phyloP scores from a whole-genome alignment of 2,888 invertebrate genomes.

The Calephelis perditalis region DNA sequence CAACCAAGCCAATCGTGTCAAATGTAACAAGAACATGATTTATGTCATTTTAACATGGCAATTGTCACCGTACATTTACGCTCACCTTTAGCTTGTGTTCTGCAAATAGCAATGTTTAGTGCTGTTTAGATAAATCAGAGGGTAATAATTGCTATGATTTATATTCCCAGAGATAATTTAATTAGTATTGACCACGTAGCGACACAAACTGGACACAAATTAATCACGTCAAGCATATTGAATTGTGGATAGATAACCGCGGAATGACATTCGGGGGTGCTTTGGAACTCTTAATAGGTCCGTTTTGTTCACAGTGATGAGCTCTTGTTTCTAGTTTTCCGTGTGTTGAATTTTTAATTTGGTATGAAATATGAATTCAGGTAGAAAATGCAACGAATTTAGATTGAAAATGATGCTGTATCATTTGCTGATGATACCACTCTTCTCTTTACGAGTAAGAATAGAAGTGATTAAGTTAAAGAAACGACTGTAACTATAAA shows the following conservation, averaged over 20 bases:
- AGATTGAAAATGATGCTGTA: too few relatives aligned
- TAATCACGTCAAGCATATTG: conserved; percentile 41
- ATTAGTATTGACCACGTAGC: conserved; percentile 39
- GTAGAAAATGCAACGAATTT: too few relatives aligned
- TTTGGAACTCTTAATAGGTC: neutral
- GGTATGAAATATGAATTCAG: too few relatives aligned
- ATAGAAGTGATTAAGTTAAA: too few relatives aligned
- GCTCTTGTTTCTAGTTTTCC: neutral
- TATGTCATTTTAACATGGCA: too few relatives aligned
- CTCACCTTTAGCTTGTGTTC: neutral
- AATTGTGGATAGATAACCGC: conserved; percentile 22
- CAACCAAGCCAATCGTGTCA: too few relatives aligned
- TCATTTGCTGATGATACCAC: too few relatives aligned
- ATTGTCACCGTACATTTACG: neutral
- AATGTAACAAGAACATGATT: too few relatives aligned
- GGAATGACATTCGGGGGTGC: conserved; percentile 4
- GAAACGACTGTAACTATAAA: too few relatives aligned
- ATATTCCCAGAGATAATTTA: conserved; percentile 49
- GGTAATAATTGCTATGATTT: conserved; percentile 53
- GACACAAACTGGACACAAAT: conserved; percentile 52
- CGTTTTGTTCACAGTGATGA: neutral
- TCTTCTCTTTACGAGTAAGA: too few relatives aligned
- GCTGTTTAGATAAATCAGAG: conserved; percentile 46
- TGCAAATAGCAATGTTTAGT: conserved; percentile 16
- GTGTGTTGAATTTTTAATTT: too few relatives aligned